These are phyloP conservation scores for Ceratotherium simum DNA, from an alignment of 2,113 vertebrate species.

Conservation along the genomic window DNA sequence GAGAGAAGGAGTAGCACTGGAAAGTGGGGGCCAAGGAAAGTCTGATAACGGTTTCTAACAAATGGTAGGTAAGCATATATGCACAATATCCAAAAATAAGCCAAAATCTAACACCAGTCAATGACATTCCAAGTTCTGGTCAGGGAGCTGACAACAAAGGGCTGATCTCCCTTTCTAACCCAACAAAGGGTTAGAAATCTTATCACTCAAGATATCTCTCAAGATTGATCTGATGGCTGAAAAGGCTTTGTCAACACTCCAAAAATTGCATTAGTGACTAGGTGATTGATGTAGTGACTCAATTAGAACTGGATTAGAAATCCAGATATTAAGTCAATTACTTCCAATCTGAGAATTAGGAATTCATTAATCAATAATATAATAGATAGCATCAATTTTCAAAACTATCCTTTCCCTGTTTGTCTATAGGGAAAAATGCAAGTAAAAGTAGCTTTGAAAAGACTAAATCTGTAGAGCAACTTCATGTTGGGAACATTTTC, in stretches of 20 bases:
- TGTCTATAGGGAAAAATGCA: background rate
- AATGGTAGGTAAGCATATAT: background rate
- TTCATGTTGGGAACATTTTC: background rate
- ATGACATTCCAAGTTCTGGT: background rate
- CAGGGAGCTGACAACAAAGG: background rate
- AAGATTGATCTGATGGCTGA: conserved; percentile 50
- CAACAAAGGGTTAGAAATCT: conserved; percentile 36
- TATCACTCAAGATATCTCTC: background rate
- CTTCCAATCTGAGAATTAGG: conserved; percentile 63
- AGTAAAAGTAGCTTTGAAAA: conserved; percentile 37
- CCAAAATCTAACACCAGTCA: background rate
- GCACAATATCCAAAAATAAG: background rate
- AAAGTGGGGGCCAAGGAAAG: background rate
- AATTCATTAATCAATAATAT: conserved; percentile 58
- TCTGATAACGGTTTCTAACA: background rate
- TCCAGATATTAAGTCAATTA: conserved; percentile 66
- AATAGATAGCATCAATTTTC: conserved; percentile 22
- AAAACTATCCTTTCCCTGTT: conserved; percentile 4
- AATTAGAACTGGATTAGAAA: conserved; percentile 69
- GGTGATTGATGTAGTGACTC: conserved; percentile 50
- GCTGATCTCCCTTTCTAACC: background rate
- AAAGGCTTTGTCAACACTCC: conserved; percentile 57
- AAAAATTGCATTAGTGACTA: conserved; percentile 64
- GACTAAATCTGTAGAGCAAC: background rate
- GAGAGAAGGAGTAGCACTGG: background rate